Evolutionary conservation across 1,140 invertebrate genomes (phyloP), one percentile per base, ranked within the genome.

Genomic region (Papilio polytes): DNA sequence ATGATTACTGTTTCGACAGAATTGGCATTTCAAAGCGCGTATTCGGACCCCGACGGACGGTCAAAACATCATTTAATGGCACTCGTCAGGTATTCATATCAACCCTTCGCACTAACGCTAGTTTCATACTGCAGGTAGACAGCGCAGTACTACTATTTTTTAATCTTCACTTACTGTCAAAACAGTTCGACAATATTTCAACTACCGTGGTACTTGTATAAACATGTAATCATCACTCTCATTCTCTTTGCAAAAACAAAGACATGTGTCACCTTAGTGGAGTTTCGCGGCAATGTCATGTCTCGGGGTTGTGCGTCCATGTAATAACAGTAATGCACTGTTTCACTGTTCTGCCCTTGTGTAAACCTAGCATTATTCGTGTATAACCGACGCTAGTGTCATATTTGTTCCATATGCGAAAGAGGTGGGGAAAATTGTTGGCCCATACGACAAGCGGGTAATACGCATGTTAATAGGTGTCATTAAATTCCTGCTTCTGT

Each of bases 61-160:
- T 81, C 51, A 81, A 81, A 81, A 78, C 48, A 81, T 41, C 51
- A 81, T 78, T 78, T 70, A 81, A 41, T 81, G 59, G 51, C 74
- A 73, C 70, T 81, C 76, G 20, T 74, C 63, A 74, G 53, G 41
- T 26, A 73, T 81, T 78, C 48, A 78, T 70, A 63, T 73, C 66
- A 46, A 4, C 22, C 22, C 73, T 46, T 74, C 56, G 76, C 10
- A 78, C 53, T 78, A 12, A 59, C 22, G 18, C 18, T n/a, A 56
- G 18, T 56, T 56, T n/a, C 18, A 56, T 18, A 56, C 18, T 6
- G n/a, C n/a, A 15, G 18, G 15, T 56, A 56, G 53, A n/a, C 18
- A n/a, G 6, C 7, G 9, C 46, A 48, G 46, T 48, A 48, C 46
- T 48, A 10, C 46, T 48, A 36, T 51, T 51, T 51, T 51, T 51